Conservation (phyloP, 2,113 vertebrate species). For the Shinisaurus crocodilurus region DNA sequence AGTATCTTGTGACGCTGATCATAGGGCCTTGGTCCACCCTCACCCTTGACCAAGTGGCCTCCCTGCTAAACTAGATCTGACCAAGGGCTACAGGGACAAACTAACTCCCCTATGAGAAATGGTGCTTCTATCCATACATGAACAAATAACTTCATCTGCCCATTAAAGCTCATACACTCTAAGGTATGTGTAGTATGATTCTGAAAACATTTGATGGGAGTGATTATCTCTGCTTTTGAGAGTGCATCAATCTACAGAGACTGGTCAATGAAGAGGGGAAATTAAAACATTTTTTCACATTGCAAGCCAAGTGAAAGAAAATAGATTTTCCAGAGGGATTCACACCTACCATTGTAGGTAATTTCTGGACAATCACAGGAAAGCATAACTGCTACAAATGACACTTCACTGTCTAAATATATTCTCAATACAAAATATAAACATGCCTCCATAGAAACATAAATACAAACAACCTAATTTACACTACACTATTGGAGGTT, state of each 20-base stretch:
- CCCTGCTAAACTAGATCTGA: neutral
- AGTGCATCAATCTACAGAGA: neutral
- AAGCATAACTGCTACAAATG: constrained; percentile 4
- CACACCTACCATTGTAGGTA: neutral
- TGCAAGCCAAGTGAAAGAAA: neutral
- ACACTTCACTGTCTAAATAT: neutral
- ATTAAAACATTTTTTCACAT: neutral
- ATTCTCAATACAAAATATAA: constrained; percentile 18
- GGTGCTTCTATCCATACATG: neutral
- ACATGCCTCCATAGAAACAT: neutral
- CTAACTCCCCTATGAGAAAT: neutral
- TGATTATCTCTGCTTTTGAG: neutral
- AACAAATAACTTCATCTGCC: neutral
- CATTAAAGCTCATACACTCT: neutral
- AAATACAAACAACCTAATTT: neutral
- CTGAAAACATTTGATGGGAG: neutral
- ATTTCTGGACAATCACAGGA: constrained; percentile 20
- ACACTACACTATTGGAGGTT: neutral
- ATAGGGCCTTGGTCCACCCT: too few relatives aligned
- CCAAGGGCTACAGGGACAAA: neutral
- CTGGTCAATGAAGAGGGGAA: neutral
- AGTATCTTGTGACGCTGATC: neutral
- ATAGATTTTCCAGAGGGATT: constrained; percentile 1
- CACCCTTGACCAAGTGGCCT: too few relatives aligned
- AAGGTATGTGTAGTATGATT: neutral